These are phyloP conservation scores for Rhinogobius similis DNA, from an alignment of 2,113 vertebrate genomes.

Conservation along the genomic window DNA sequence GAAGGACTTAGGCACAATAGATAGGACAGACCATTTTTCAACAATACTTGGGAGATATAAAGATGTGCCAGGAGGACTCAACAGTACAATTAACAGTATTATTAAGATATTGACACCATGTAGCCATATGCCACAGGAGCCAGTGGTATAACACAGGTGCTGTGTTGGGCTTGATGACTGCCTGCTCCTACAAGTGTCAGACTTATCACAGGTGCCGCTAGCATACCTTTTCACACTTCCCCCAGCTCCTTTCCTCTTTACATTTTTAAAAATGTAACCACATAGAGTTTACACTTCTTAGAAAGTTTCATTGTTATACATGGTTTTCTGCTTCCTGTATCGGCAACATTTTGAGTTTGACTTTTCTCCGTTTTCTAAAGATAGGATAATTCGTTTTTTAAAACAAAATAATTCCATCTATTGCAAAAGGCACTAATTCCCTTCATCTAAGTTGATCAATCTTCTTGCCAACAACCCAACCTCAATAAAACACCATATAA, in stretches of 20 bases:
- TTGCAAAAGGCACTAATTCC: not conserved
- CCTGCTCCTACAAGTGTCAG: constrained; percentile 18
- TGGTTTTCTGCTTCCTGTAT: no score
- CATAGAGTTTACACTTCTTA: not conserved
- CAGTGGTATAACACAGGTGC: constrained; percentile 41
- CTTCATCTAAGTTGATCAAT: not conserved
- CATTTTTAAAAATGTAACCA: constrained; percentile 13
- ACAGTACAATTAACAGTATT: constrained; percentile 30
- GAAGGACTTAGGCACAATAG: not conserved
- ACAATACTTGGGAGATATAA: not conserved
- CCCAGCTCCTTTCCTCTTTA: not conserved
- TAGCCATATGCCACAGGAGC: constrained; percentile 53
- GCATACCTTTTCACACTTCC: constrained; percentile 2
- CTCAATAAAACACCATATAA: not conserved
- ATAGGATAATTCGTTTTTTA: no score
- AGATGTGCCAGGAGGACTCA: not conserved
- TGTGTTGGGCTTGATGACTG: constrained; percentile 10
- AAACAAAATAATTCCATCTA: no score
- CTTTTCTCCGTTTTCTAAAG: no score
- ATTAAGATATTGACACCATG: constrained; percentile 44
- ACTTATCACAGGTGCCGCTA: constrained; percentile 57
- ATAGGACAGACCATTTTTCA: not conserved
- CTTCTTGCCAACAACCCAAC: not conserved
- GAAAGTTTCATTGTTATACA: not conserved
- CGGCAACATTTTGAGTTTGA: no score